A percentile compares a stretch with the other conserved stretches of the same genome.
Evolutionary conservation across 2,888 invertebrate genomes (phyloP).

Genomic region (Sturmia bella): DNA sequence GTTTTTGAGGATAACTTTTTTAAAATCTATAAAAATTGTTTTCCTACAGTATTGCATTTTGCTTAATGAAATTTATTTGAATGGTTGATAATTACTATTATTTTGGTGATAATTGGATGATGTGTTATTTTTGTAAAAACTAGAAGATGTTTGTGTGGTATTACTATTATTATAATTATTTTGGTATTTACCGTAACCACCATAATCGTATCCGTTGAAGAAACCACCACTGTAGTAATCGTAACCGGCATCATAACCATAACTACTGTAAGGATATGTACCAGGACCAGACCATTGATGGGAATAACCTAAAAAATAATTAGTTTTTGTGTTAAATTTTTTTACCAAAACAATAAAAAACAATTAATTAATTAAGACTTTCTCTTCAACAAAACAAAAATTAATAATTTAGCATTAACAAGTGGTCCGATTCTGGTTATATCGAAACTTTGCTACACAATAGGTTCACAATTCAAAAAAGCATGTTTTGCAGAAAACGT

Average conservation of each 20-base stretch:
- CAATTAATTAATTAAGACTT: neutral
- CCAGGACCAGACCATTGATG: slow-evolving; percentile 83
- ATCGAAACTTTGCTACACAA: no score
- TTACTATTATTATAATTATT: slow-evolving; percentile 79
- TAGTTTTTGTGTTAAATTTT: neutral
- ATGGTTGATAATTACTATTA: slow-evolving; percentile 80
- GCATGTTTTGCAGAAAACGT: no score
- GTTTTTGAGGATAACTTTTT: slow-evolving; percentile 42
- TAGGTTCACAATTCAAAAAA: no score
- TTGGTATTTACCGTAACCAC: slow-evolving; percentile 84
- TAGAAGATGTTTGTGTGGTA: slow-evolving; percentile 72
- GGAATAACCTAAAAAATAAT: slow-evolving; percentile 76
- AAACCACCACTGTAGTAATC: slow-evolving; percentile 86
- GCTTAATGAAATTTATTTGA: slow-evolving; percentile 72
- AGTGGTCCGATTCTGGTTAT: slow-evolving; percentile 53
- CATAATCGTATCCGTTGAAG: slow-evolving; percentile 88
- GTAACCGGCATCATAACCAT: slow-evolving; percentile 84
- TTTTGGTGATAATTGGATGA: slow-evolving; percentile 79
- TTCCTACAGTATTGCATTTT: slow-evolving; percentile 19
- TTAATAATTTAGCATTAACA: slow-evolving; percentile 58
- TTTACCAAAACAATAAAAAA: neutral
- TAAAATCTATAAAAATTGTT: slow-evolving; percentile 20
- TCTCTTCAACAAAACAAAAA: slow-evolving; percentile 1
- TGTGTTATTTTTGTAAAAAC: slow-evolving; percentile 80
- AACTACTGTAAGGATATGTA: slow-evolving; percentile 88